Evolutionary conservation across 1,140 invertebrate genomes (phyloP).

Genomic region (Lordiphosa collinella): DNA sequence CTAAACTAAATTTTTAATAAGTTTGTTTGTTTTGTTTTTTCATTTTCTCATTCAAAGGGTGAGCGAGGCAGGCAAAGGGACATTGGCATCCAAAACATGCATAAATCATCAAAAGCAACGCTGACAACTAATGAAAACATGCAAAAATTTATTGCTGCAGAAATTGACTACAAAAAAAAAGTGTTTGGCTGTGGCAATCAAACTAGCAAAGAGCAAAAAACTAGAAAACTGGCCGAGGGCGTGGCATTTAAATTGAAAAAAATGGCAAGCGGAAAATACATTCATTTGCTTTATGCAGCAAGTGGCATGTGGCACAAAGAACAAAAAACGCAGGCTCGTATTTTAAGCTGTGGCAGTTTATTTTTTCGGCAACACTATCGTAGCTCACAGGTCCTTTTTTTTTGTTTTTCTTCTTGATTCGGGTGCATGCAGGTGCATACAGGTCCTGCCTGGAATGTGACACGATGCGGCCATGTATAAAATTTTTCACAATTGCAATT

Average conservation of each 20-base stretch:
- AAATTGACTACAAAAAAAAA: slow-evolving; percentile 28
- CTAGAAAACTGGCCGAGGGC: slow-evolving; percentile 32
- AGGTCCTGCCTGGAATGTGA: slow-evolving; percentile 57
- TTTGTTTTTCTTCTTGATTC: slow-evolving; percentile 8
- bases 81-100: slow-evolving; percentile 67
- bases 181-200: slow-evolving; percentile 13
- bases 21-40: slow-evolving; percentile 53
- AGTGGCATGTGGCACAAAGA: too few species aligned
- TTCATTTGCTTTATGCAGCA: slow-evolving; percentile 69
- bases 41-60: slow-evolving; percentile 16
- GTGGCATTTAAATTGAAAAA: slow-evolving; percentile 68
- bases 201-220: slow-evolving; percentile 9
- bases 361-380: slow-evolving; percentile 73
- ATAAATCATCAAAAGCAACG: slow-evolving; percentile 74
- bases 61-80: slow-evolving; percentile 7
- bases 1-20: slow-evolving; percentile 65
- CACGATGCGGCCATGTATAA: slow-evolving; percentile 72
- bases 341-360: slow-evolving; percentile 60
- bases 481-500: slow-evolving; percentile 78
- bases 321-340: background rate
- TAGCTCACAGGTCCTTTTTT: slow-evolving; percentile 23
- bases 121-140: slow-evolving; percentile 78
- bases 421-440: slow-evolving; percentile 30
- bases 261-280: slow-evolving; percentile 57
- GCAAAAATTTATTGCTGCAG: slow-evolving; percentile 66